Evolutionary conservation across 2,888 invertebrate genomes (phyloP), one percentile per base, ranked within the genome.

Genomic region (Ashinkailepas kermadecensis): DNA sequence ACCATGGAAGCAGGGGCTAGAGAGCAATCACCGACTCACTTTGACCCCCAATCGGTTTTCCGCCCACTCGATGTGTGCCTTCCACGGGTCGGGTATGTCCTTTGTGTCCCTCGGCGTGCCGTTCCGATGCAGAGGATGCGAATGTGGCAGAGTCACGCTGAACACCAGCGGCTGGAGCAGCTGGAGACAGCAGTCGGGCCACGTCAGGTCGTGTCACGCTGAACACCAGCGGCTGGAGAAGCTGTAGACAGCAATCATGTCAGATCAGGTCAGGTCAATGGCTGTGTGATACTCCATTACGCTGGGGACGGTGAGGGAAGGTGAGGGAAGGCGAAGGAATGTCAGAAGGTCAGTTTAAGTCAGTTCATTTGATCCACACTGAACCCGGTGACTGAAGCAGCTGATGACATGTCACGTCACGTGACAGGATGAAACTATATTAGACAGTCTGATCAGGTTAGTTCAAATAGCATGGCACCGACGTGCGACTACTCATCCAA

Each of bases 131-230:
- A 78, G 78, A 57, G 78, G 78, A 23, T 78, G 78, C 4, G 57
- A 58, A n/a, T 78, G 78, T 0, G 78, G 78, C n/a, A 78, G 78
- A 1, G 78, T 78, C 4, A 78, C 58, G 23, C 56, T 58, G 23
- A 78, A 78, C n/a, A 78, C 78, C 78, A 78, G 78, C n/a, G 78
- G 78, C 58, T 78, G 78, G n/a, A 78, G 23, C 56, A 78, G 78
- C 78, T 78, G 57, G 56, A 10, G 39, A 21, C 39, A 70, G 39
- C n/a, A 23, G 6, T 0, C 0, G 39, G 70, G 39, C 6, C 13
- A 23, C 15, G 59, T 59, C 59, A 59, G 4, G 59, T 39, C 39
- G 23, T 23, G n/a, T 67, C 11, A 23, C 65, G 23, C 15, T 67
- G 12, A 67, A 67, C 4, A 67, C 65, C 23, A 23, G 65, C 6